Evolutionary conservation across 2,797 vertebrate genomes (phyloP).

Genomic region (Macropodus opercularis): DNA sequence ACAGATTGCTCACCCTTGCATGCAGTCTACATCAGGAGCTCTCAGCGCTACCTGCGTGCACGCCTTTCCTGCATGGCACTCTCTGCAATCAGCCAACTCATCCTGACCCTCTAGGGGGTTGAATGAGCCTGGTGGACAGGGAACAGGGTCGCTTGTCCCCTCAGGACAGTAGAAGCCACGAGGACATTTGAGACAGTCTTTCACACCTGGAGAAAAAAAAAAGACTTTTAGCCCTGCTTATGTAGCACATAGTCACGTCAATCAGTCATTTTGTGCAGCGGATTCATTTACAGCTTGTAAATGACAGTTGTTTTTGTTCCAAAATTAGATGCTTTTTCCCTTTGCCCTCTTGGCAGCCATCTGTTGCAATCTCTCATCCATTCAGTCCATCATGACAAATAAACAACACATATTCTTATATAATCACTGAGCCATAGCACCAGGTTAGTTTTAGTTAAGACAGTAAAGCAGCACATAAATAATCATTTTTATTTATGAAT

Average conservation of each 20-base stretch:
- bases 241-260: neutral
- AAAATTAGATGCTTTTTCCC: slow-evolving; percentile 8
- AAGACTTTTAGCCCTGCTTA: neutral
- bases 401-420: slow-evolving; percentile 32
- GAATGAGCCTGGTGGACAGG: slow-evolving; percentile 85
- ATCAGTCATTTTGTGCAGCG: neutral
- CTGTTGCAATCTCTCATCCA: slow-evolving; percentile 35
- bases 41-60: slow-evolving; percentile 87
- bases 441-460: slow-evolving; percentile 9
- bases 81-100: slow-evolving; percentile 81
- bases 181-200: slow-evolving; percentile 86
- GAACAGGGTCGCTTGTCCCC: slow-evolving; percentile 79
- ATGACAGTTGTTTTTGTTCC: slow-evolving; percentile 10
- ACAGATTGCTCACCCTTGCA: slow-evolving; percentile 79
- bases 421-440: slow-evolving; percentile 7
- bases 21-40: slow-evolving; percentile 84
- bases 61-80: slow-evolving; percentile 86
- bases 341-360: slow-evolving; percentile 43
- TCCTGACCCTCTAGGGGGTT: slow-evolving; percentile 87
- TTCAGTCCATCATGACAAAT: slow-evolving; percentile 1
- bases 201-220: slow-evolving; percentile 78
- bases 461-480: slow-evolving; percentile 1
- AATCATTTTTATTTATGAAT: slow-evolving; percentile 1
- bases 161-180: slow-evolving; percentile 87
- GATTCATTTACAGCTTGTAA: slow-evolving; percentile 10